Evolutionary conservation across 92 coral and sea anemone species (phyloP), one percentile per base, ranked within the genome.

Genomic region (Meandrina meandrites): DNA sequence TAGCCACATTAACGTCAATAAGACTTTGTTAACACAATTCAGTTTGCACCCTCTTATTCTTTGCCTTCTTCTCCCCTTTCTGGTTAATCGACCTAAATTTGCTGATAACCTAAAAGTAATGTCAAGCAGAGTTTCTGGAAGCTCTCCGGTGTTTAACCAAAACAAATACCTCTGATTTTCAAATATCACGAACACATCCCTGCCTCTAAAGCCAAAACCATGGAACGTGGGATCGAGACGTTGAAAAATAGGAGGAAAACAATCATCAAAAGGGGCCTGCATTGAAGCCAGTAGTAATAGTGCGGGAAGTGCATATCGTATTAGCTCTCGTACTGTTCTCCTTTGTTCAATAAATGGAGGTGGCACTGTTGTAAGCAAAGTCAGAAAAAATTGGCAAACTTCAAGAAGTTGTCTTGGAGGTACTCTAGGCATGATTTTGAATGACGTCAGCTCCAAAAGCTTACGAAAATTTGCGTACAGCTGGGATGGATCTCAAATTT

Each of bases 131-230:
- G 92, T 86, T 58, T 86, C 92, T 30, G 87, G 92, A 32, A 70
- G 76, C 40, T 90, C 92, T 27, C 92, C 86, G 1, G 92, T 86
- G 82, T 79, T 90, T 67, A 90, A 58, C 89, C 91, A 89, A 67
- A 84, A 89, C 73, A 84, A 67, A 84, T 58, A 76, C 34, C 86
- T 50, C 70, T 90, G 92, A 86, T 90, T 86, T n/a, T 82, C 90
- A 74, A 81, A 50, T 57, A 73, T 71, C 42, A 54, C 85, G 68
- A 90, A 82, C 68, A 90, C 16, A 82, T 90, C 88, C 50, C 93
- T 81, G 21, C 93, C 91, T 79, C 90, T 90, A 64, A 51, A 90
- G 74, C 67, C 84, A 79, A 62, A 87, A 68, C 91, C 88, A 81
- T 60, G 51, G 79, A 90, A 85, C 14, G 83, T 60, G 42, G 89